Conservation (phyloP, 2,113 vertebrate genomes). For the human (Homo sapiens) region GRCh38 chr7:120272501-120273000, state of each 20-base stretch:
- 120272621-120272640: conserved; percentile 65
- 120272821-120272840: conserved; percentile 67
- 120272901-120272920: conserved; percentile 72
- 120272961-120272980: conserved; percentile 34
- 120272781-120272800: conserved; percentile 59
- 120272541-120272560: neutral
- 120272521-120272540: neutral
- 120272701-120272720: neutral
- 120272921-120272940: conserved; percentile 58
- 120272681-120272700: conserved; percentile 72
- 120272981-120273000: conserved; percentile 47
- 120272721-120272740: conserved; percentile 22
- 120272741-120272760: neutral
- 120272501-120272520: neutral
- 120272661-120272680: conserved; percentile 1
- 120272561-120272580: neutral
- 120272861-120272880: conserved; percentile 54
- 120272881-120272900: neutral
- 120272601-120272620: conserved; percentile 44
- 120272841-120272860: conserved; percentile 68
- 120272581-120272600: conserved; percentile 50
- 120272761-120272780: conserved; percentile 50
- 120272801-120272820: conserved; percentile 47
- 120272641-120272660: conserved; percentile 63
- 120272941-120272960: conserved; percentile 4